phyloP scores from a whole-genome alignment of 1,140 invertebrate species.

The Bradysia coprophila region DNA sequence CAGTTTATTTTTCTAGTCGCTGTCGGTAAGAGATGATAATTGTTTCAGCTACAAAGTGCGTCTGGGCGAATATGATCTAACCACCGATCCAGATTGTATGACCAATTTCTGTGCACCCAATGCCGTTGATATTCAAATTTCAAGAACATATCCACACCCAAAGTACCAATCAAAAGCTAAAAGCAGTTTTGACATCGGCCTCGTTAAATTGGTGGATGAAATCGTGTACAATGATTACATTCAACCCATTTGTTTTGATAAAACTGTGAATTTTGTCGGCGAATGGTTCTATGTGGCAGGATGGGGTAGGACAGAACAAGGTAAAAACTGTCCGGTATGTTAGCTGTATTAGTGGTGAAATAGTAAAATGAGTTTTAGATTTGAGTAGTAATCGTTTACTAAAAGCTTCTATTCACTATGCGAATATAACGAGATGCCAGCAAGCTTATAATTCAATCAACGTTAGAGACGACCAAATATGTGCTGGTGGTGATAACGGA shows the following conservation, averaged over 20 bases:
- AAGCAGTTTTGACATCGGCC: constrained; percentile 27
- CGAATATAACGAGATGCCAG: no score
- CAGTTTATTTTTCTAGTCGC: no score
- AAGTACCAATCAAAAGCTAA: constrained; percentile 15
- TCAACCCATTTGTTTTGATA: constrained; percentile 33
- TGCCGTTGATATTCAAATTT: constrained; percentile 10
- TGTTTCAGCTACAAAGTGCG: no score
- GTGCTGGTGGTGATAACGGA: no score
- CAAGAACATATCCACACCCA: constrained; percentile 23
- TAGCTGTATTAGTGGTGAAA: no score
- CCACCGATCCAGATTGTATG: constrained; percentile 25
- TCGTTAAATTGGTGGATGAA: constrained; percentile 22
- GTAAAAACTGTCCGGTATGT: no score
- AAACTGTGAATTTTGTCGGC: constrained; percentile 7
- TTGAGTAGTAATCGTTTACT: no score
- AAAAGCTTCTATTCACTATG: no score
- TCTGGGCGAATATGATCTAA: constrained; percentile 29
- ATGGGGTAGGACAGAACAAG: constrained; percentile 44
- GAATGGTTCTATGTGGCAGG: constrained; percentile 37
- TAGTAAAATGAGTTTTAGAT: no score
- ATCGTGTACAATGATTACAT: constrained; percentile 28
- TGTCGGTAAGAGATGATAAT: no score
- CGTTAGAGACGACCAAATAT: no score
- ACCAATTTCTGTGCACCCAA: constrained; percentile 10
- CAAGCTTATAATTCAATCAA: no score